phyloP scores from a whole-genome alignment of 2,888 invertebrate genomes.

The Orthosia gothica region DNA sequence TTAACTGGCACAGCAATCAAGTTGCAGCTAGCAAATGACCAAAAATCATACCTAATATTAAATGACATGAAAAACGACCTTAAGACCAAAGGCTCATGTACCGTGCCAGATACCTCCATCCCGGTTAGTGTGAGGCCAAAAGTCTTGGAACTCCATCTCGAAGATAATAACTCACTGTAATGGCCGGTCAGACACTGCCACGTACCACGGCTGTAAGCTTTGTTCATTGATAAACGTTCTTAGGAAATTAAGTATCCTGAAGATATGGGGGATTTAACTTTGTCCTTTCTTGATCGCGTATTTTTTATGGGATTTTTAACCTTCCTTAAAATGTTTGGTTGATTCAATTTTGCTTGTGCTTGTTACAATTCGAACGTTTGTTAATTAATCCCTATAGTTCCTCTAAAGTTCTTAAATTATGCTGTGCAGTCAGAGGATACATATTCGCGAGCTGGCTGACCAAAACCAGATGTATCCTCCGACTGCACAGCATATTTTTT shows the following conservation, averaged over 20 bases:
- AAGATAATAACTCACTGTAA: constrained; percentile 71
- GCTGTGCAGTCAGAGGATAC: no score
- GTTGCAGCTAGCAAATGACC: no score
- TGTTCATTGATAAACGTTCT: constrained; percentile 62
- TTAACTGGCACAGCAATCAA: no score
- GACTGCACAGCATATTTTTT: no score
- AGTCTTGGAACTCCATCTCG: constrained; percentile 58
- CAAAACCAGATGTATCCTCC: no score
- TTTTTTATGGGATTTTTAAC: not conserved
- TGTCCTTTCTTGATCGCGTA: not conserved
- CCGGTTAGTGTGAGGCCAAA: constrained; percentile 47
- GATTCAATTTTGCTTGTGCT: no score
- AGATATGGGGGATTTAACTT: constrained; percentile 27
- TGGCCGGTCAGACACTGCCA: constrained; percentile 40
- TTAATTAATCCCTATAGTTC: no score
- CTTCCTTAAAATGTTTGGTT: not conserved
- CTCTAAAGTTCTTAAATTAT: no score
- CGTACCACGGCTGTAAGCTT: constrained; percentile 39
- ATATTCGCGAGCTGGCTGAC: no score
- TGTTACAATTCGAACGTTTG: no score
- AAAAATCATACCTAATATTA: no score
- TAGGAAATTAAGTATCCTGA: constrained; percentile 46
- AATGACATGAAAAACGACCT: not conserved
- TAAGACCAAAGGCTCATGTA: not conserved
- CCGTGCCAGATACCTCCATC: constrained; percentile 13